Conservation (phyloP, 2,113 vertebrate species). For the Nasalis larvatus region DNA sequence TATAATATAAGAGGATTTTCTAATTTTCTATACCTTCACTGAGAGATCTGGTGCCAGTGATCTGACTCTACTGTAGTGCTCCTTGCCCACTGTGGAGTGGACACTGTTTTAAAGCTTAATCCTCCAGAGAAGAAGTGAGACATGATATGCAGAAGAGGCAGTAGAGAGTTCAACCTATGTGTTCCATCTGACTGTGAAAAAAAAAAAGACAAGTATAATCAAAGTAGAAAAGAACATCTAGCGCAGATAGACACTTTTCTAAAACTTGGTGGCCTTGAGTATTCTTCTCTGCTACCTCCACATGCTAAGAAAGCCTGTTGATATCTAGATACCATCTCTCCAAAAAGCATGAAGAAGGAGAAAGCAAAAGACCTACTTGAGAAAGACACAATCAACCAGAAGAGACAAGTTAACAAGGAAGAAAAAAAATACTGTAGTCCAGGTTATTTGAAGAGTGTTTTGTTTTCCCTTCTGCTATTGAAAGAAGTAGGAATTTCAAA, state of each 20-base stretch:
- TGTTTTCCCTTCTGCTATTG: not conserved
- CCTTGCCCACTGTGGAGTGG: not conserved
- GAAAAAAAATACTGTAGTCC: not conserved
- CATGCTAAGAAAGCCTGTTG: not conserved
- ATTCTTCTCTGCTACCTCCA: not conserved
- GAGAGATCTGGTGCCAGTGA: not conserved
- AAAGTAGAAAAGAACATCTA: not conserved
- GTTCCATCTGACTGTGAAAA: not conserved
- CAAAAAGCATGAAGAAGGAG: not conserved
- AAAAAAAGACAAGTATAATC: not conserved
- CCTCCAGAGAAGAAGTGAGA: not conserved
- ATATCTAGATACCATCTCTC: not conserved
- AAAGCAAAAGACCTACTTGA: not conserved
- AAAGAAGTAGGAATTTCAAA: not conserved
- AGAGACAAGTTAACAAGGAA: not conserved
- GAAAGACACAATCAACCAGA: not conserved
- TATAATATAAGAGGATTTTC: not conserved
- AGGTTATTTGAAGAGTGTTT: not conserved
- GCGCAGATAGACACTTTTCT: not conserved
- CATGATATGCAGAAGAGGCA: not conserved
- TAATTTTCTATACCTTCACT: not conserved
- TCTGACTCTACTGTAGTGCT: not conserved
- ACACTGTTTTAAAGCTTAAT: not conserved
- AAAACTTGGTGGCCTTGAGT: not conserved
- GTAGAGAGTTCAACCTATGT: not conserved